These are phyloP conservation scores for Periophthalmus magnuspinnatus DNA, from an alignment of 2,797 vertebrate species.

Conservation along the genomic window DNA sequence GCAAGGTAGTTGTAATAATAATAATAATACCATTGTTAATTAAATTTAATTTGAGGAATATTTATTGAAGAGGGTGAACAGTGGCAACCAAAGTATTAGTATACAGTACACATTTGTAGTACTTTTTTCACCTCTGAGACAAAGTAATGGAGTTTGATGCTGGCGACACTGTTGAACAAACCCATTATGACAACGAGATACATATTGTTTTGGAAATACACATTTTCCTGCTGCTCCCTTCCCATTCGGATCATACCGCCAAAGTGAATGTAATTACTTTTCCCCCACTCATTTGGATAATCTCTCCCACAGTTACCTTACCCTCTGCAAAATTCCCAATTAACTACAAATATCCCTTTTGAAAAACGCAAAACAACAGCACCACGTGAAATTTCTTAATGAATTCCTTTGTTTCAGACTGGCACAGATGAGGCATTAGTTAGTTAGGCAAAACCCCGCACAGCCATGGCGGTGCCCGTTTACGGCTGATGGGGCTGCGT, in stretches of 20 bases:
- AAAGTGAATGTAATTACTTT: constrained; percentile 64
- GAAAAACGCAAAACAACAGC: constrained; percentile 50
- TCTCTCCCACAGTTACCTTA: constrained; percentile 62
- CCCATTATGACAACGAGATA: constrained; percentile 35
- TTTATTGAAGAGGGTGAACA: not conserved
- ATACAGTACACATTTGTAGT: not conserved
- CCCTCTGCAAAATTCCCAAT: constrained; percentile 66
- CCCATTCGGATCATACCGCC: constrained; percentile 43
- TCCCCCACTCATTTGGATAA: constrained; percentile 56
- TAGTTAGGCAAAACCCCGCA: constrained; percentile 61
- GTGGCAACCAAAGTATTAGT: not conserved
- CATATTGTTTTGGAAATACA: constrained; percentile 48
- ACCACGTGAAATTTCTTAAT: constrained; percentile 69
- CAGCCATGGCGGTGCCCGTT: constrained; percentile 55
- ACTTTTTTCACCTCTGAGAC: constrained; percentile 27
- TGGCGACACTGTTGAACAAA: constrained; percentile 23
- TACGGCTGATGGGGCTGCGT: constrained; percentile 83
- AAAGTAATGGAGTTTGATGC: constrained; percentile 34
- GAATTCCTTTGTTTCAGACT: constrained; percentile 75
- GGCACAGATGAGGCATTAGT: constrained; percentile 72
- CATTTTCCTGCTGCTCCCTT: constrained; percentile 34
- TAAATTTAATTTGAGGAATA: too few relatives aligned
- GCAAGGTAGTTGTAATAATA: too few relatives aligned
- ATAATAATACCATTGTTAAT: too few relatives aligned
- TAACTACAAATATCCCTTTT: constrained; percentile 49